Evolutionary conservation across 2,888 invertebrate species (phyloP).

Genomic region (Pachycephus smyrnensis): DNA sequence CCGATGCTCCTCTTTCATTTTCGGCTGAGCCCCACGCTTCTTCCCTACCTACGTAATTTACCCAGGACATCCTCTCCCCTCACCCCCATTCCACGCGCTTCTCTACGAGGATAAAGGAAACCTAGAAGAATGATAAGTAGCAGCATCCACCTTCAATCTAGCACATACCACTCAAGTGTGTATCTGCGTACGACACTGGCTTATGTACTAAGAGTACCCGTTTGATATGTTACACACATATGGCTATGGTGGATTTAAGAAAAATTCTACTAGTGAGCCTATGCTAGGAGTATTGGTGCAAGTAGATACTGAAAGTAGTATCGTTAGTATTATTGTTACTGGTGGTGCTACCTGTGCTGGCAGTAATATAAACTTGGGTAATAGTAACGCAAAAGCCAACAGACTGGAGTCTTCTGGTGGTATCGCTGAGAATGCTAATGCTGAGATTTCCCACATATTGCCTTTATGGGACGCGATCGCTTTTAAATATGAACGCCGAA

Average conservation of each 20-base stretch:
- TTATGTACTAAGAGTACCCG: not conserved
- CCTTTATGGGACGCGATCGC: slow-evolving; percentile 20
- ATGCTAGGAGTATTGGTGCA: rapidly evolving
- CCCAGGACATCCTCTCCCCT: not conserved
- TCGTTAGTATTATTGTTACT: not conserved
- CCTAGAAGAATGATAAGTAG: not conserved
- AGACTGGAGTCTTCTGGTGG: slow-evolving; percentile 13
- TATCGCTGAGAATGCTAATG: slow-evolving; percentile 20
- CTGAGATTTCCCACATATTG: slow-evolving; percentile 23
- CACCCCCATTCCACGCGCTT: not conserved
- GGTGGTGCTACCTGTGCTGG: not conserved
- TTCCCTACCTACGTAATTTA: not conserved
- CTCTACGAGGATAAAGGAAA: not conserved
- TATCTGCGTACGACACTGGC: too few species aligned
- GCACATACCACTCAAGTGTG: not conserved
- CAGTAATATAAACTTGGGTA: not conserved
- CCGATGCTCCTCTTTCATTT: slow-evolving; percentile 12
- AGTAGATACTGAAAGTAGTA: not conserved
- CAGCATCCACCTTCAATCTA: not conserved
- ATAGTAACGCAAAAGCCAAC: not conserved
- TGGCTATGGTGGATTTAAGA: not conserved
- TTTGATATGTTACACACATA: not conserved
- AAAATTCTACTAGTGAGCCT: not conserved
- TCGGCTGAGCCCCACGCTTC: not conserved
- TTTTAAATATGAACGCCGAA: slow-evolving; percentile 15